These are phyloP conservation scores for Theonella swinhoei DNA, from an alignment of 37 sponge, comb jelly and placozoan species.

Conservation along the genomic window DNA sequence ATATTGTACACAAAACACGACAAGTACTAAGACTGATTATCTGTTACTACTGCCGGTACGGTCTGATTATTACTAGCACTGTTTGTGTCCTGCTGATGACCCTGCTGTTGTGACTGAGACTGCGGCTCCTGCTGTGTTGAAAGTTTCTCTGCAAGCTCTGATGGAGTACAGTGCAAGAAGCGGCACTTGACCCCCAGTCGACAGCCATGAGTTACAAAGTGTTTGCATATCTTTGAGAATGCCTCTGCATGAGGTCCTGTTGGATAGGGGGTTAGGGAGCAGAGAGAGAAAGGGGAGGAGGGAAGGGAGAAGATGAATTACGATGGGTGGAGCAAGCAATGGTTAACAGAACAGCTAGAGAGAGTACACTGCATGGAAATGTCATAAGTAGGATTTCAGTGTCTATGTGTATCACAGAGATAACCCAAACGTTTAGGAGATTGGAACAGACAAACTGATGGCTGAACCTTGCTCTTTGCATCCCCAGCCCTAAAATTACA, in stretches of 20 bases:
- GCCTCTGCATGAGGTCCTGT: background rate
- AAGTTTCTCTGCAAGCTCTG: conserved; percentile 43
- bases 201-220: conserved; percentile 72
- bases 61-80: background rate
- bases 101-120: background rate
- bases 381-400: no score
- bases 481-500: no score
- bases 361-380: no score
- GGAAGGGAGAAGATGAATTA: background rate
- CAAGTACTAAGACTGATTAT: background rate
- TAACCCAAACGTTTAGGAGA: no score
- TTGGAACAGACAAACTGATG: no score
- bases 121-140: conserved; percentile 2
- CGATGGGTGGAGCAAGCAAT: background rate
- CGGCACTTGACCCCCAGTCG: conserved; percentile 47
- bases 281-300: background rate
- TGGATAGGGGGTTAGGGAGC: background rate
- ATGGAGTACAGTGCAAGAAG: conserved; percentile 62
- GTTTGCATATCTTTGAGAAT: conserved; percentile 55
- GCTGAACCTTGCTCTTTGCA: no score
- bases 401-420: no score
- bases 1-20: no score
- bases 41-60: no score
- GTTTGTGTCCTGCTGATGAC: background rate
- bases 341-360: background rate